Evolutionary conservation across 1,140 invertebrate genomes (phyloP).

Genomic region (Micrasema longulum): DNA sequence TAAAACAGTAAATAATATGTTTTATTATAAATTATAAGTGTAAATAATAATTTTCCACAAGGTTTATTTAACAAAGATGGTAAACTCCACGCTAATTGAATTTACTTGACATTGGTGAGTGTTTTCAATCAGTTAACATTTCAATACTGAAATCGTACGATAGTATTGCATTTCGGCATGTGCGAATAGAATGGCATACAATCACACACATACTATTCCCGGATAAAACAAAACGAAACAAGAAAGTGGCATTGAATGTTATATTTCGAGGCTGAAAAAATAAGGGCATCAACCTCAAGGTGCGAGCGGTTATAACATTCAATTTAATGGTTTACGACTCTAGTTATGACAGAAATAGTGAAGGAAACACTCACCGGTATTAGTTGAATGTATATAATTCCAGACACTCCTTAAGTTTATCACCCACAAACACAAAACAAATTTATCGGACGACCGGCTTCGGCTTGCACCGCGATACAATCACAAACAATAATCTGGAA

Average conservation of each 20-base stretch:
- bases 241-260: slow-evolving; percentile 23
- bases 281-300: slow-evolving; percentile 21
- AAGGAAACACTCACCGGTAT: slow-evolving; percentile 7
- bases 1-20: too few species aligned
- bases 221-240: slow-evolving; percentile 29
- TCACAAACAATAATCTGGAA: slow-evolving; percentile 13
- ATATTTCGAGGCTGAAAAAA: slow-evolving; percentile 25
- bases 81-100: too few species aligned
- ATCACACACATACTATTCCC: not conserved
- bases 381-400: not conserved
- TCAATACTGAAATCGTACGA: too few species aligned
- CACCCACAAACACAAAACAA: slow-evolving; percentile 5
- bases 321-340: not conserved
- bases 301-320: slow-evolving; percentile 5
- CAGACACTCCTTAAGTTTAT: slow-evolving; percentile 1
- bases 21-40: too few species aligned
- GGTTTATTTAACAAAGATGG: too few species aligned
- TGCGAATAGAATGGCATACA: too few species aligned
- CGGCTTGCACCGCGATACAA: slow-evolving; percentile 20
- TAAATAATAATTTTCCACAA: too few species aligned
- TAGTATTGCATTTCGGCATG: too few species aligned
- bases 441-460: slow-evolving; percentile 18
- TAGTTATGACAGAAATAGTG: slow-evolving; percentile 14
- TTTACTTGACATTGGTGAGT: too few species aligned
- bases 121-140: too few species aligned